Base-by-base conservation (phyloP, 2,797 vertebrate species). In the Notolepis coatsorum region DNA sequence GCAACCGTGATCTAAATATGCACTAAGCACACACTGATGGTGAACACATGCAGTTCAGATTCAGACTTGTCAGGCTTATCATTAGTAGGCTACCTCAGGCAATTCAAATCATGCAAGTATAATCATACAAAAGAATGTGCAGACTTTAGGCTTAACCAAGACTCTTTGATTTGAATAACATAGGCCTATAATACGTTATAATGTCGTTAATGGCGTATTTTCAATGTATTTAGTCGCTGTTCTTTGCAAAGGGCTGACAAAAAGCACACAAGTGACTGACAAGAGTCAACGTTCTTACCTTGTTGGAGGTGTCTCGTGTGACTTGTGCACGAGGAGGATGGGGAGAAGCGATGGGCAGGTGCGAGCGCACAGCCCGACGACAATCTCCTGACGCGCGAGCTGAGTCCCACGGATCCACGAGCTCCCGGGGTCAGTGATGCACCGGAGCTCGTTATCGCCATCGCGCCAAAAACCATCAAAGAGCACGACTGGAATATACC, bases 261-360 rank as follows among this genome's bases (percentile, higher is more conserved):
- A 6, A 62, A 7, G 9, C n/a, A 43, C 45, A 18, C 27, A 58
- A 7, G 2, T 5, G 7, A 38, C 9, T 47, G 42, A 17, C 4
- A 27, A 31, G 50, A 30, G 31, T 35, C 5, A 42, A 5, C 2
- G 42, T 67, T 49, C 88, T 76, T 91, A 91, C 90, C 89, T 80
- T 77, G 41, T 50, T 48, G 74, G 15, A 28, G 69, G 41, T 28
- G 21, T 71, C 50, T 71, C 56, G 20, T 25, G 39, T 4, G 21
- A 38, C 54, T 43, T 51, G 76, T 52, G 10, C 63, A 62, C 75
- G 68, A 8, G 25, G 50, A 41, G 54, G 62, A 47, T 9, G 41
- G 58, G 25, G 61, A 58, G 63, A 84, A 65, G 74, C 81, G 86
- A 88, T 79, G 91, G 92, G 93, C 94, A 96, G 95, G 95, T 96